Base-by-base conservation (phyloP, 2,113 vertebrate genomes). In the Collichthys lucidus region DNA sequence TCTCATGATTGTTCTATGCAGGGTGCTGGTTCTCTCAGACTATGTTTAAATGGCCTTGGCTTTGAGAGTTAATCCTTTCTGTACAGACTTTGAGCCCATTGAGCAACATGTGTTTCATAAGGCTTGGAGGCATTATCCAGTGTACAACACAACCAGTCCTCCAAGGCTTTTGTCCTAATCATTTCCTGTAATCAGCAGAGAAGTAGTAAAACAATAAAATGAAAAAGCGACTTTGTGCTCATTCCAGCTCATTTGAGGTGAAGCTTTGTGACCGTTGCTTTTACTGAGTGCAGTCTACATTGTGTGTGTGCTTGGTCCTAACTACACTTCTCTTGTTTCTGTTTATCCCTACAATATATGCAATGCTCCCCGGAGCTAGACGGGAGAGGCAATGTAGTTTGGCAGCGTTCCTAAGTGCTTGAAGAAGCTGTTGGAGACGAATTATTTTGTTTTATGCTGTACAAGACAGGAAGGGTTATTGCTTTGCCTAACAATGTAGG, bases 141-240 rank as follows among this genome's bases (percentile, higher is more conserved):
- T n/a, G 5, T 59, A 65, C 82, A 89, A 84, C 82, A 86, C 84
- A 86, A 82, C 68, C 87, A 79, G 80, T 53, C 76, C 75, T 86
- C 82, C 73, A 67, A 88, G 74, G 88, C 86, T 90, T 90, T 86
- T 77, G 79, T 89, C 74, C 57, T 89, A 88, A 94, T 94, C 69
- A 90, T 92, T 94, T 93, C 91, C 90, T 92, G 82, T 92, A 93
- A 93, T 94, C 89, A 89, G 90, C 74, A 74, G 82, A 42, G 74
- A 86, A 87, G 75, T 15, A 71, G 64, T 61, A 67, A 85, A 91
- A 84, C 35, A 14, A 77, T 82, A 63, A 82, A 86, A 86, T 47
- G 49, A 79, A 88, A 81, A 88, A 81, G 72, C 42, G 10, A 77
- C 61, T 68, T 85, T 77, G 79, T 80, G 67, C 56, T 86, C 76